These are phyloP conservation scores for Elymnias hypermnestra DNA, from an alignment of 1,140 invertebrate species.

Conservation along the genomic window DNA sequence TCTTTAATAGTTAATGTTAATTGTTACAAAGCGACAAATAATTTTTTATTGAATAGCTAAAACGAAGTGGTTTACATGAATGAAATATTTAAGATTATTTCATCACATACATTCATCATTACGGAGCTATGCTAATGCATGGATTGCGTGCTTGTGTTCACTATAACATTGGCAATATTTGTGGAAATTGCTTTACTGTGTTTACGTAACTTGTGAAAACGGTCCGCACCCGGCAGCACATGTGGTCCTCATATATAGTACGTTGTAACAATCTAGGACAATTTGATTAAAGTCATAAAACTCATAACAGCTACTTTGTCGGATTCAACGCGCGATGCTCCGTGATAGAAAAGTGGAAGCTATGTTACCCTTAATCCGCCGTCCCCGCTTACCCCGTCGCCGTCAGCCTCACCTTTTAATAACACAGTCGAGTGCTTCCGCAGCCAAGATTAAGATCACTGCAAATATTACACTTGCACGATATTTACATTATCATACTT, in stretches of 20 bases:
- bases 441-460: slow-evolving; percentile 61
- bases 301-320: slow-evolving; percentile 35
- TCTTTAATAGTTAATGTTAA: too few relatives aligned
- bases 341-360: slow-evolving; percentile 53
- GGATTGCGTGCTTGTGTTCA: slow-evolving; percentile 37
- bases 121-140: slow-evolving; percentile 29
- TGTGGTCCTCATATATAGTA: slow-evolving; percentile 1
- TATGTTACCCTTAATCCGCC: slow-evolving; percentile 49
- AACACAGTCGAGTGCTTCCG: slow-evolving; percentile 69
- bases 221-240: slow-evolving; percentile 38
- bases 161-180: slow-evolving; percentile 36
- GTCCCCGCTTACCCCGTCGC: slow-evolving; percentile 31
- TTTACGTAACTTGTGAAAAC: slow-evolving; percentile 22
- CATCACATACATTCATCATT: too few relatives aligned
- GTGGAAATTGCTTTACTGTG: slow-evolving; percentile 28
- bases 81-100: too few relatives aligned
- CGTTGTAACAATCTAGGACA: slow-evolving; percentile 26
- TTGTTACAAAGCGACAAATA: too few relatives aligned
- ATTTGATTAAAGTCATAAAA: slow-evolving; percentile 69
- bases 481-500: slow-evolving; percentile 21
- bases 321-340: slow-evolving; percentile 29
- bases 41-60: too few relatives aligned
- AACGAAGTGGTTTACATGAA: too few relatives aligned
- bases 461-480: slow-evolving; percentile 51
- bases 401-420: slow-evolving; percentile 66